Evolutionary conservation across 2,888 invertebrate genomes (phyloP).

Genomic region (Conops quadrifasciatus): DNA sequence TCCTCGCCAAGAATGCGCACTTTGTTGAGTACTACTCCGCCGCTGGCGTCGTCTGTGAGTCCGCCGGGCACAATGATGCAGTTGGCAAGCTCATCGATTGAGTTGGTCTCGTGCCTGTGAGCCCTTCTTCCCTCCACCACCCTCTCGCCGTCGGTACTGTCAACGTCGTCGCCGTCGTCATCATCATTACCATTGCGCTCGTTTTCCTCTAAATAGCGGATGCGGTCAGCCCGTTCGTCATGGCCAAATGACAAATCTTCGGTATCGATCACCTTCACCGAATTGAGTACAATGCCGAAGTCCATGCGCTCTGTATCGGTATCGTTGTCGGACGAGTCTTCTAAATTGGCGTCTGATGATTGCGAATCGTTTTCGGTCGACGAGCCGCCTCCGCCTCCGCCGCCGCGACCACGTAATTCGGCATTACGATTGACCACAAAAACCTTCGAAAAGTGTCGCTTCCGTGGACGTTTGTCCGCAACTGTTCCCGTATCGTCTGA

Average conservation of each 20-base stretch:
- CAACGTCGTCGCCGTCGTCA: not conserved
- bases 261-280: constrained; percentile 56
- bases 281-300: constrained; percentile 64
- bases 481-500: constrained; percentile 69
- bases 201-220: constrained; percentile 38
- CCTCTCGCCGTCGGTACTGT: constrained; percentile 38
- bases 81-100: constrained; percentile 58
- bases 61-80: constrained; percentile 59
- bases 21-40: constrained; percentile 55
- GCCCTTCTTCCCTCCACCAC: constrained; percentile 32
- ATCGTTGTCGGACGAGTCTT: constrained; percentile 74
- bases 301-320: constrained; percentile 68
- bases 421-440: constrained; percentile 72
- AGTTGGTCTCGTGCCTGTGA: constrained; percentile 43
- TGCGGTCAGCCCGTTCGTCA: constrained; percentile 30
- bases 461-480: constrained; percentile 68
- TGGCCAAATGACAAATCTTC: constrained; percentile 38
- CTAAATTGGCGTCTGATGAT: constrained; percentile 67
- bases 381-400: constrained; percentile 66
- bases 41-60: constrained; percentile 54
- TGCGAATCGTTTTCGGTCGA: constrained; percentile 70
- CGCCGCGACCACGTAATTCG: constrained; percentile 37
- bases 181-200: constrained; percentile 52
- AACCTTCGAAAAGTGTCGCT: constrained; percentile 71
- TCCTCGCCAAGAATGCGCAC: constrained; percentile 50